Conservation (phyloP, 2,113 vertebrate species). For the Nansenia antarctica region DNA sequence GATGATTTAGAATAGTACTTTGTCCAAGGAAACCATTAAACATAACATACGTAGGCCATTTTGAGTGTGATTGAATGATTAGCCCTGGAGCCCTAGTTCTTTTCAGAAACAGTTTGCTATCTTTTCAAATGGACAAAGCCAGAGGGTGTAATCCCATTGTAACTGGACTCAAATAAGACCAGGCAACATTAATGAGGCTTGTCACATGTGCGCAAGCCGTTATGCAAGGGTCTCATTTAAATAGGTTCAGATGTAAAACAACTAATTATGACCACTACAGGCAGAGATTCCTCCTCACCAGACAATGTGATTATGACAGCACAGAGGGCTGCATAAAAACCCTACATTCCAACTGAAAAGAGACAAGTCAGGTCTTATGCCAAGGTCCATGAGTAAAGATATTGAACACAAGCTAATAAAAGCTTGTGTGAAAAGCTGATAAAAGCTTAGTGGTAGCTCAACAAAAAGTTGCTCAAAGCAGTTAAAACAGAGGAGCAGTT, state of each 20-base stretch:
- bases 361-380: neutral
- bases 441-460: neutral
- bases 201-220: neutral
- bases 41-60: too few species aligned
- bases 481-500: slow-evolving; percentile 2
- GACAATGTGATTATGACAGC: neutral
- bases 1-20: too few species aligned
- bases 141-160: neutral
- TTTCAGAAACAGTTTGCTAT: neutral
- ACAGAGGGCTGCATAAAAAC: neutral
- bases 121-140: neutral
- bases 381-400: neutral
- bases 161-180: neutral
- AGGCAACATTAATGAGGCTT: neutral
- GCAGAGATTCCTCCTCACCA: neutral
- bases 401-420: too few species aligned
- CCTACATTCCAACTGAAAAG: neutral
- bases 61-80: too few species aligned
- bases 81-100: neutral
- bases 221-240: neutral
- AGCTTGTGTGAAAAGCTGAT: too few species aligned
- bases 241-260: neutral
- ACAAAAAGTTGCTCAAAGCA: neutral
- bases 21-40: too few species aligned
- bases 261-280: neutral